These are phyloP conservation scores for human (Homo sapiens) DNA, from an alignment of 2,113 vertebrate genomes.

Conservation along the genomic window GRCh38 chr2:53596001-53596500, in stretches of 20 bases:
- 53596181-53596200: background rate
- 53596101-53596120: background rate
- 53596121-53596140: background rate
- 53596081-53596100: background rate
- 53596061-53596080: background rate
- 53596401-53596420: background rate
- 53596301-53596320: background rate
- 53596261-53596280: background rate
- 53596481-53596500: background rate
- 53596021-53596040: background rate
- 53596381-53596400: background rate
- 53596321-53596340: background rate
- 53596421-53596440: background rate
- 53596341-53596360: constrained; percentile 17
- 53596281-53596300: background rate
- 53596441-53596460: background rate
- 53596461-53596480: background rate
- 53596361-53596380: background rate
- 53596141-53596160: background rate
- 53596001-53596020: constrained; percentile 42
- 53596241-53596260: background rate
- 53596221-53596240: background rate
- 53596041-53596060: background rate
- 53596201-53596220: background rate
- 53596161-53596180: background rate